Percentiles rank a stretch among this genome's conserved stretches.
Conservation (phyloP, 2,888 invertebrate species). For the Sipha maydis region DNA sequence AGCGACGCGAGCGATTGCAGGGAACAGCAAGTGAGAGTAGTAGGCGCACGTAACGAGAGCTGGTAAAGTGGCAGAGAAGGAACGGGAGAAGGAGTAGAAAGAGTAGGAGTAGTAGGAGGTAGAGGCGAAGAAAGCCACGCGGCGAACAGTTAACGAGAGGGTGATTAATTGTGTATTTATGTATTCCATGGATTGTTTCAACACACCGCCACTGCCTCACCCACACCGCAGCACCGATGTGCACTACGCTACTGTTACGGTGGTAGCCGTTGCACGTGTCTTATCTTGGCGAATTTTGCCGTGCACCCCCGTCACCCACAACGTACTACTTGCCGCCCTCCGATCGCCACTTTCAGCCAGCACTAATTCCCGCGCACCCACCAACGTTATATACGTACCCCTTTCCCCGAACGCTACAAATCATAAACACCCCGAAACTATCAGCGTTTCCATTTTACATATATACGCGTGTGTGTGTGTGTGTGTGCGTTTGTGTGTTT, state of each 20-base stretch:
- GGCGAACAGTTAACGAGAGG: constrained; percentile 51
- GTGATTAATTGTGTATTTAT: constrained; percentile 63
- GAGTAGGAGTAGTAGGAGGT: too few species aligned
- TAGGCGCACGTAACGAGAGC: background rate
- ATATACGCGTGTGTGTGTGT: background rate
- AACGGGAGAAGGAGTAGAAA: too few species aligned
- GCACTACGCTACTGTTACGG: background rate
- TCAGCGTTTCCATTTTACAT: constrained; percentile 24
- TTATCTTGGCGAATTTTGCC: constrained; percentile 59
- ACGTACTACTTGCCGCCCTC: background rate
- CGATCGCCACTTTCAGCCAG: background rate
- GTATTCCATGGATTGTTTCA: constrained; percentile 62
- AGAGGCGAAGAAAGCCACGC: background rate
- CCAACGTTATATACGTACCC: constrained; percentile 34
- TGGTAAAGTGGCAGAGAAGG: background rate
- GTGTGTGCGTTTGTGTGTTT: background rate
- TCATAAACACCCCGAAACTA: constrained; percentile 58
- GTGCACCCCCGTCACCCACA: background rate
- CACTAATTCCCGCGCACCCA: constrained; percentile 18
- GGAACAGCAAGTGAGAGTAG: too few species aligned
- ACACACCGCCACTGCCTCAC: background rate
- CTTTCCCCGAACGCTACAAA: constrained; percentile 60
- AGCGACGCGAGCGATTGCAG: background rate
- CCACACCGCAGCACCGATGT: background rate
- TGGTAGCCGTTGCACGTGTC: constrained; percentile 57